Evolutionary conservation across 2,797 vertebrate genomes (phyloP).

Genomic region (Jordanella pulchra): DNA sequence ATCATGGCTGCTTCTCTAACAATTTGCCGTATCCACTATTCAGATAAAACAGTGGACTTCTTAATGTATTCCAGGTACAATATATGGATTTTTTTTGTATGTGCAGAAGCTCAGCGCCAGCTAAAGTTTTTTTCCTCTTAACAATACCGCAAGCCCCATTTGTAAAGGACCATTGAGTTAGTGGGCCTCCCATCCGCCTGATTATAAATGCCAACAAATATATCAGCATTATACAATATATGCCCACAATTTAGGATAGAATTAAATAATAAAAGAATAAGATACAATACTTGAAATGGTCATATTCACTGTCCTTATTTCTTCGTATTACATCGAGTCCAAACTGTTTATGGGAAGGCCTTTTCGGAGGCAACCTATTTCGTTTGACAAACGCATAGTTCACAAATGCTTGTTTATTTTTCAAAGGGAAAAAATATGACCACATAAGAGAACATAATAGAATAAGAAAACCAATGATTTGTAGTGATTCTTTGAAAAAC

Average conservation of each 20-base stretch:
- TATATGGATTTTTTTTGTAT: neutral
- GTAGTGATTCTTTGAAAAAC: too few species aligned
- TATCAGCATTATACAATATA: neutral
- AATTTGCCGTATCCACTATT: constrained; percentile 39
- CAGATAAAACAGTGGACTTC: constrained; percentile 15
- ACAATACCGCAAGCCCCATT: constrained; percentile 33
- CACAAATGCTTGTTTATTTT: too few species aligned
- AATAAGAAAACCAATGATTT: too few species aligned
- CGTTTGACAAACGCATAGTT: neutral
- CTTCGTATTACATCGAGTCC: neutral
- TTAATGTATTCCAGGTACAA: neutral
- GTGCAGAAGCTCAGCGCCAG: constrained; percentile 6
- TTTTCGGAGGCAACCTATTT: neutral
- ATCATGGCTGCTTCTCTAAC: constrained; percentile 75
- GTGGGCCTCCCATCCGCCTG: constrained; percentile 53
- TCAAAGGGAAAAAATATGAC: too few species aligned
- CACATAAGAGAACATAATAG: too few species aligned
- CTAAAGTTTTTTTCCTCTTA: constrained; percentile 64
- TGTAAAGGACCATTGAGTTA: constrained; percentile 39
- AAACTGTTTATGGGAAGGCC: constrained; percentile 29
- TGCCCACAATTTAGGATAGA: too few species aligned
- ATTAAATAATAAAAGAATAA: too few species aligned
- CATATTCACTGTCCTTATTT: too few species aligned
- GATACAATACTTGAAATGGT: too few species aligned
- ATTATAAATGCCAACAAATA: constrained; percentile 17